Conservation (phyloP, 2,888 invertebrate genomes). For the Hesperia comma region DNA sequence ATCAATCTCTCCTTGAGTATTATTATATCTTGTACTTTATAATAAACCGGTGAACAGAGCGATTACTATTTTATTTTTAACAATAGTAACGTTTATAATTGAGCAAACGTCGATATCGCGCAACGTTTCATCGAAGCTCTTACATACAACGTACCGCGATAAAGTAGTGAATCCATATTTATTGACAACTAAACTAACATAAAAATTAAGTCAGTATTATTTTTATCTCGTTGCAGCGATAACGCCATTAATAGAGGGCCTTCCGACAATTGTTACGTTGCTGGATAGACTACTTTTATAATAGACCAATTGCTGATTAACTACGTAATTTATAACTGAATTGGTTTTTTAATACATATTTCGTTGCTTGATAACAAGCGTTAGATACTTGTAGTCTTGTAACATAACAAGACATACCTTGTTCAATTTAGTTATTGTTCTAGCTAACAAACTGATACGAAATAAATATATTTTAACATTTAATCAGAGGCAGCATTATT, state of each 20-base stretch:
- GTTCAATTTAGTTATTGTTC: background rate
- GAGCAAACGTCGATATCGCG: conserved; percentile 18
- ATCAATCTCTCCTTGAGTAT: too few relatives aligned
- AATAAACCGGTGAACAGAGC: conserved; percentile 7
- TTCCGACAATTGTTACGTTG: conserved; percentile 46
- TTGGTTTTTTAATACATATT: conserved; percentile 12
- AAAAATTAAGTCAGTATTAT: conserved; percentile 20
- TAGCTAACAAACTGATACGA: background rate
- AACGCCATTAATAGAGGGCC: conserved; percentile 51
- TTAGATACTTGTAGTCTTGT: background rate
- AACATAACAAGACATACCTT: background rate
- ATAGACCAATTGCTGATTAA: conserved; percentile 21
- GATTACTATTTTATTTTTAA: conserved; percentile 21
- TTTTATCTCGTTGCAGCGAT: conserved; percentile 44
- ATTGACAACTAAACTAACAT: conserved; percentile 17
- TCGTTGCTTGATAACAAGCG: conserved; percentile 7
- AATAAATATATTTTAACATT: background rate
- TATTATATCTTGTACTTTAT: too few relatives aligned
- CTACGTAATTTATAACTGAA: conserved; percentile 17
- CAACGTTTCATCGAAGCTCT: conserved; percentile 6
- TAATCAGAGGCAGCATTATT: too few relatives aligned
- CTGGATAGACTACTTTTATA: conserved; percentile 24
- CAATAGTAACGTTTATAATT: background rate
- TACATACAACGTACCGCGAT: conserved; percentile 2
- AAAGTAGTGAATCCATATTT: conserved; percentile 21